phyloP scores from a whole-genome alignment of 2,797 vertebrate species.

The Urosaurus nigricauda region DNA sequence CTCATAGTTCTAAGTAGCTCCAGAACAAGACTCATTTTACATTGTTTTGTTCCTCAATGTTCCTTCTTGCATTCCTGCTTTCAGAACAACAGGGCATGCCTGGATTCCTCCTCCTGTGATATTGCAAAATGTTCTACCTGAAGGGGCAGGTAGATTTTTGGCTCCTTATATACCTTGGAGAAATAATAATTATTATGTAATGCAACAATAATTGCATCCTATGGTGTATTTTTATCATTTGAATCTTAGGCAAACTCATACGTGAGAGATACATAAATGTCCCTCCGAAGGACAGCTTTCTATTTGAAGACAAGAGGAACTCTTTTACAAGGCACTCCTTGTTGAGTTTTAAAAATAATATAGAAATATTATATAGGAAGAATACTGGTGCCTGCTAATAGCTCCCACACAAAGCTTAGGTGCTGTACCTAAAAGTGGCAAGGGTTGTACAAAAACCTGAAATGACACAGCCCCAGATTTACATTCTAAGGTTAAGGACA shows the following conservation, averaged over 20 bases:
- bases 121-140: constrained; percentile 6
- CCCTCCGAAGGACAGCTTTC: not conserved
- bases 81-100: not conserved
- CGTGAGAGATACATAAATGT: not conserved
- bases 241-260: not conserved
- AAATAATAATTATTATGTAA: constrained; percentile 8
- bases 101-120: constrained; percentile 1
- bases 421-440: not conserved
- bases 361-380: not conserved
- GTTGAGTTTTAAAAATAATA: constrained; percentile 1
- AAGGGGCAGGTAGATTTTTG: constrained; percentile 14
- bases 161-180: not conserved
- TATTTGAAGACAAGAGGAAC: not conserved
- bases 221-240: not conserved
- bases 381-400: not conserved
- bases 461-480: not conserved
- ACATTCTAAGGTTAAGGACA: not conserved
- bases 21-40: not conserved
- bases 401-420: not conserved
- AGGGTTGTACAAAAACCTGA: not conserved
- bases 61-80: constrained; percentile 14
- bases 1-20: not conserved
- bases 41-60: not conserved
- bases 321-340: not conserved
- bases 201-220: not conserved